These are phyloP conservation scores for Gallinago solitaria DNA, from an alignment of 2,797 vertebrate genomes.

Conservation along the genomic window DNA sequence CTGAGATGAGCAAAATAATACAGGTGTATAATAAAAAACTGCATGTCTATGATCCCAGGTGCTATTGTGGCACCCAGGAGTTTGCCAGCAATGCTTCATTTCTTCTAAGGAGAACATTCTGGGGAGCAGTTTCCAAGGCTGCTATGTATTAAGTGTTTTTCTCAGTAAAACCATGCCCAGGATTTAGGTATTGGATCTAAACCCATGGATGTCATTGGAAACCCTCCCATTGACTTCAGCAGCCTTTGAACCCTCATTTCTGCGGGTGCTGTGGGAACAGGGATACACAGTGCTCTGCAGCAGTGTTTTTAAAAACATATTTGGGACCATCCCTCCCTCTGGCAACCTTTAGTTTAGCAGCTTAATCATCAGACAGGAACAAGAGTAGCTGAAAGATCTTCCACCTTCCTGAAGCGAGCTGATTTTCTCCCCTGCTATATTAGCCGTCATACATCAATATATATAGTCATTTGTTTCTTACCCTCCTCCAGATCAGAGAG, in stretches of 20 bases:
- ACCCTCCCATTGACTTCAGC: neutral
- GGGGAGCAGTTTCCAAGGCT: neutral
- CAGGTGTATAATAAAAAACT: neutral
- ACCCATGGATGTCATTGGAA: fast-evolving
- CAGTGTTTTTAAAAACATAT: neutral
- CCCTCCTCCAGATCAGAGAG: constrained; percentile 43
- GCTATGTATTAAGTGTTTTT: neutral
- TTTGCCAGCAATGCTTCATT: neutral
- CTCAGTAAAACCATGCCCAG: neutral
- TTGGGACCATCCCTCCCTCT: neutral
- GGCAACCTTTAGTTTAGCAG: constrained; percentile 3
- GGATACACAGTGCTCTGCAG: neutral
- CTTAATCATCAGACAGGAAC: constrained; percentile 14
- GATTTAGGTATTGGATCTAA: neutral
- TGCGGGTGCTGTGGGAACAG: neutral
- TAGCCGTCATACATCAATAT: constrained; percentile 1
- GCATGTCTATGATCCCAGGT: neutral
- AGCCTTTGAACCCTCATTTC: neutral
- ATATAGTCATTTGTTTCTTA: constrained; percentile 34
- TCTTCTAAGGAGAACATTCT: neutral
- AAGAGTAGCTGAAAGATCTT: constrained; percentile 6
- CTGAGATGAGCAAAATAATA: neutral
- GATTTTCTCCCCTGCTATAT: constrained; percentile 29
- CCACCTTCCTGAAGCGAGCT: constrained; percentile 32
- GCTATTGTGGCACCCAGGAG: neutral